phyloP scores from a whole-genome alignment of 2,797 vertebrate genomes.

The Chloroceryle inda region DNA sequence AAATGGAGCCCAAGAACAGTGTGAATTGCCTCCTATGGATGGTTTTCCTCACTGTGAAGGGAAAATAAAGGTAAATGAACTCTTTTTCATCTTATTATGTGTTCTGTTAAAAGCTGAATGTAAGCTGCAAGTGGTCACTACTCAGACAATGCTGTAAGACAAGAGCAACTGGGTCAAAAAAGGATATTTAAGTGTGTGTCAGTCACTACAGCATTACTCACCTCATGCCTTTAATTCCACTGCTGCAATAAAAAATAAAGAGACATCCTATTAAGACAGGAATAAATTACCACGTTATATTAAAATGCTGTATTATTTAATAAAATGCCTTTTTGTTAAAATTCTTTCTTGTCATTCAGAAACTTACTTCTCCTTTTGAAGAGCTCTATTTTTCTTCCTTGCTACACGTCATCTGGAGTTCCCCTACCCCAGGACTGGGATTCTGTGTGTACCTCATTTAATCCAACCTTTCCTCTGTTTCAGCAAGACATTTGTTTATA shows the following conservation, averaged over 20 bases:
- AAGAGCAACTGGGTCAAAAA: neutral
- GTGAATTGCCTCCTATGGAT: conserved; percentile 95
- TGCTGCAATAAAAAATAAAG: neutral
- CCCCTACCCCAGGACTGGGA: neutral
- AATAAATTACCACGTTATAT: neutral
- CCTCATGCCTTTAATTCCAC: neutral
- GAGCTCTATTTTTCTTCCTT: neutral
- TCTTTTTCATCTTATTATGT: neutral
- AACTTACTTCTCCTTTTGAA: neutral
- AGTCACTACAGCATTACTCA: neutral
- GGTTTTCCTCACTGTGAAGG: conserved; percentile 98
- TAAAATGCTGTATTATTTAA: neutral
- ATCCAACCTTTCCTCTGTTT: neutral
- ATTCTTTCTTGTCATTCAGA: neutral
- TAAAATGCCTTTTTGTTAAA: neutral
- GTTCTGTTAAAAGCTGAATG: neutral
- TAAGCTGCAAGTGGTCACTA: neutral
- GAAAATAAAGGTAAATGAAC: conserved; percentile 91
- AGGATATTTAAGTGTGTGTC: neutral
- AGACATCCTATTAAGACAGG: neutral
- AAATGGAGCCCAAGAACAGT: conserved; percentile 98
- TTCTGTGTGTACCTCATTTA: neutral
- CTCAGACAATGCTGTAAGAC: neutral
- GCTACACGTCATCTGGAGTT: neutral
- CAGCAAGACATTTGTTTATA: neutral